Conservation (phyloP, 2,797 vertebrate species). For the Sciurus vulgaris region DNA sequence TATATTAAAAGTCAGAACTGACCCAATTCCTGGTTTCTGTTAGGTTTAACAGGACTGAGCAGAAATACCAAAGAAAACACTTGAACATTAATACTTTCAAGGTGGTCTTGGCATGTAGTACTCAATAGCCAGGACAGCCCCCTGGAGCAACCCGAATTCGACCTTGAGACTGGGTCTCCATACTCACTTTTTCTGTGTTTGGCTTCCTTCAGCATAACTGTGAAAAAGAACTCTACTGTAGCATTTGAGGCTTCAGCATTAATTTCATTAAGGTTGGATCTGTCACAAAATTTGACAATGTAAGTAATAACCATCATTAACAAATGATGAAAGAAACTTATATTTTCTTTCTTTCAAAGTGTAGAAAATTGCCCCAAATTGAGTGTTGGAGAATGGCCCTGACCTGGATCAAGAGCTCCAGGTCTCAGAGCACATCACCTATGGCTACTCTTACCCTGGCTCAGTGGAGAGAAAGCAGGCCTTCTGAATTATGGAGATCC, state of each 20-base stretch:
- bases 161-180: background rate
- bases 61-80: background rate
- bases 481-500: background rate
- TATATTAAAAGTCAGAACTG: background rate
- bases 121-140: background rate
- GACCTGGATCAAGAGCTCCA: too few relatives aligned
- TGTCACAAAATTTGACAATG: slow-evolving; percentile 23
- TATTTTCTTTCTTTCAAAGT: background rate
- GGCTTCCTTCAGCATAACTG: background rate
- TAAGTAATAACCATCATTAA: background rate
- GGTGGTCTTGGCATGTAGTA: background rate
- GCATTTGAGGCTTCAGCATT: background rate
- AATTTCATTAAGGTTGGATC: background rate
- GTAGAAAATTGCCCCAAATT: background rate
- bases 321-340: background rate
- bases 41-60: background rate
- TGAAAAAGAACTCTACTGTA: background rate
- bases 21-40: background rate
- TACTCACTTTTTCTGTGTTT: background rate
- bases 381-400: background rate
- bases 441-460: background rate
- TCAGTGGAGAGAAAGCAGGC: background rate
- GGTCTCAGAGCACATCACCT: background rate
- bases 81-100: background rate
- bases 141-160: background rate